Base-by-base conservation (phyloP, 2,113 vertebrate genomes). In the Charina bottae region DNA sequence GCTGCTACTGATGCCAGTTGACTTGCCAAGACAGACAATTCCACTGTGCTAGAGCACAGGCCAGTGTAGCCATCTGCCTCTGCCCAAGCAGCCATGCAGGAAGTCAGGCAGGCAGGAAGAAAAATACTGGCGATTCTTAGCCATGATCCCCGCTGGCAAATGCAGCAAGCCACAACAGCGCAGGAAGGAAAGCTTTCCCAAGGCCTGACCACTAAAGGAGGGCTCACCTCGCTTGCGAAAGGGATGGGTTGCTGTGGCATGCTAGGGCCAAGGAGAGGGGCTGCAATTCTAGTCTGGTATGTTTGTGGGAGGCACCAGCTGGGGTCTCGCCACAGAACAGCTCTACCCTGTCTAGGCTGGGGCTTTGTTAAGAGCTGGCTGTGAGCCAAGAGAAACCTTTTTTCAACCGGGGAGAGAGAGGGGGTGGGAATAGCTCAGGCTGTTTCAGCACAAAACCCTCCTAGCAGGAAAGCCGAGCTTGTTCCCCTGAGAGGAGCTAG, bases 331-430 rank as follows among this genome's bases (percentile, higher is more conserved):
- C 93, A 93, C 95, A 93, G 95, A 90, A 89, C 95, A 95, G 94
- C 90, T 95, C 89, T 96, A 93, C 96, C 94, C 94, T 86, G 89
- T 94, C 93, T 87, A 0, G 96, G 94, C 95, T 96, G 96, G 91
- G 96, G 93, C 95, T 95, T 97, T 97, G 96, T 96, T 97, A 94
- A 93, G 90, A 0, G 0, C 89, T 96, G 96, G 96, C 96, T 90
- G 0, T 0, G 84, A 93, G 96, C 96, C 96, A 97, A 96, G 90
- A 94, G 90, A 95, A 96, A 96, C 94, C 94, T 95, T 96, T 95
- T 95, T 94, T 4, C 37, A 37, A 24, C 37, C 19, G 5, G 13
- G 21, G 55, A 33, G 11, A 10, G 28, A 4, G 37, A 23, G 26
- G 91, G 93, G 92, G 96, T 92, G 83, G 93, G 95, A 90, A 94